Conservation (phyloP, 2,888 invertebrate genomes). For the Caradrina clavipalpis region DNA sequence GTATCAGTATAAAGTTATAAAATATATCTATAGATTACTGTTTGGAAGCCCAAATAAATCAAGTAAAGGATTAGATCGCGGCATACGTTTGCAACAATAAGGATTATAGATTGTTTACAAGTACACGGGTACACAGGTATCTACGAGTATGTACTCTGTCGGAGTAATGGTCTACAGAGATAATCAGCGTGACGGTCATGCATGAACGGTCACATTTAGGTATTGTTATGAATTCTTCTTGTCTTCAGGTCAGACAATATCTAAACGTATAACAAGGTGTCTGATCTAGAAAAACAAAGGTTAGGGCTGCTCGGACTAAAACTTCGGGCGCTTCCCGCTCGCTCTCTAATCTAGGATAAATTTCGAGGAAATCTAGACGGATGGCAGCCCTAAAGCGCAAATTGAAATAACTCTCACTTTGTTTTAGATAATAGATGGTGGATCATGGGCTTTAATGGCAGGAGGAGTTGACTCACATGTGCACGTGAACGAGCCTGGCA, state of each 20-base stretch:
- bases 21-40: neutral
- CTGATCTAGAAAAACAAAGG: too few species aligned
- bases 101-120: neutral
- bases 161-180: conserved; percentile 1
- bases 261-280: too few species aligned
- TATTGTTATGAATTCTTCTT: conserved; percentile 18
- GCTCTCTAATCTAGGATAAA: too few species aligned
- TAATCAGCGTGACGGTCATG: conserved; percentile 27
- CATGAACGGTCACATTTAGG: conserved; percentile 6
- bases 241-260: neutral
- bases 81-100: neutral
- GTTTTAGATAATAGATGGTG: conserved; percentile 81
- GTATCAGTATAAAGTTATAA: neutral
- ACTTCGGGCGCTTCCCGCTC: too few species aligned
- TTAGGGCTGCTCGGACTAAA: too few species aligned
- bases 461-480: conserved; percentile 94
- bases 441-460: conserved; percentile 90
- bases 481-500: conserved; percentile 94
- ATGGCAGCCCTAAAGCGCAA: too few species aligned
- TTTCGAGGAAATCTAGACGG: too few species aligned
- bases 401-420: neutral
- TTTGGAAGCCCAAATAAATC: neutral
- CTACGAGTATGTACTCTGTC: neutral
- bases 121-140: neutral
- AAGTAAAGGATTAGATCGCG: neutral